These are phyloP conservation scores for Daphoenositta chrysoptera DNA, from an alignment of 2,113 vertebrate species.

Conservation along the genomic window DNA sequence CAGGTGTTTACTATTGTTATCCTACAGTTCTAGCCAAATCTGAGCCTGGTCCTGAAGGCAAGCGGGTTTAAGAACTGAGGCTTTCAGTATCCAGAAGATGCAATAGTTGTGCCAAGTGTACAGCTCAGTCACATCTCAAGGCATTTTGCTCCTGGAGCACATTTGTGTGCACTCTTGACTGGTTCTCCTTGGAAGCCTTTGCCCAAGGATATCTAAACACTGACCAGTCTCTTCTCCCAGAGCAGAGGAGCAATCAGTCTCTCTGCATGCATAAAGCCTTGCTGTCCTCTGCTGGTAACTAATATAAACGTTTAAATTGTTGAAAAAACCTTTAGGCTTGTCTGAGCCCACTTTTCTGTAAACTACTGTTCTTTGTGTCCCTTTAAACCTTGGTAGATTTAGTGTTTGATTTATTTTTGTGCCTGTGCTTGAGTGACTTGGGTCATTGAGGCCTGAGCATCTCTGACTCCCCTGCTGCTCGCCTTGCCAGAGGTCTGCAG, in stretches of 20 bases:
- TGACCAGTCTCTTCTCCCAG: not conserved
- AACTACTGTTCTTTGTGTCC: not conserved
- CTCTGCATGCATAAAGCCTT: not conserved
- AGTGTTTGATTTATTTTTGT: not conserved
- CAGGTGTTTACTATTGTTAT: not conserved
- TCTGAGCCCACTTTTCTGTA: not conserved
- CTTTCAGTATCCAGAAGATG: not conserved
- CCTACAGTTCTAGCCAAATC: not conserved
- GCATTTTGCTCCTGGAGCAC: not conserved
- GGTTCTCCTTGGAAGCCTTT: not conserved
- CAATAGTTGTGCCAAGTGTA: not conserved
- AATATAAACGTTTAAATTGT: not conserved
- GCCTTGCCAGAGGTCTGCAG: not conserved
- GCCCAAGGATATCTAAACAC: not conserved
- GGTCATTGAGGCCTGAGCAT: not conserved
- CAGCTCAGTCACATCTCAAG: not conserved
- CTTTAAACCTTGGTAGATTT: not conserved
- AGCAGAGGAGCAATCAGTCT: not conserved
- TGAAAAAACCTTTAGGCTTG: not conserved
- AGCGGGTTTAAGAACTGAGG: not conserved
- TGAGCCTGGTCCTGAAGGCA: not conserved
- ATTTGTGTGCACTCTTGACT: not conserved
- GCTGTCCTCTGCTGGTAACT: slow-evolving; percentile 32
- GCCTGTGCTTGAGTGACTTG: not conserved
- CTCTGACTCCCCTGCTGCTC: not conserved